Evolutionary conservation across 1,140 invertebrate species (phyloP).

Genomic region (Gonioctena quinquepunctata): DNA sequence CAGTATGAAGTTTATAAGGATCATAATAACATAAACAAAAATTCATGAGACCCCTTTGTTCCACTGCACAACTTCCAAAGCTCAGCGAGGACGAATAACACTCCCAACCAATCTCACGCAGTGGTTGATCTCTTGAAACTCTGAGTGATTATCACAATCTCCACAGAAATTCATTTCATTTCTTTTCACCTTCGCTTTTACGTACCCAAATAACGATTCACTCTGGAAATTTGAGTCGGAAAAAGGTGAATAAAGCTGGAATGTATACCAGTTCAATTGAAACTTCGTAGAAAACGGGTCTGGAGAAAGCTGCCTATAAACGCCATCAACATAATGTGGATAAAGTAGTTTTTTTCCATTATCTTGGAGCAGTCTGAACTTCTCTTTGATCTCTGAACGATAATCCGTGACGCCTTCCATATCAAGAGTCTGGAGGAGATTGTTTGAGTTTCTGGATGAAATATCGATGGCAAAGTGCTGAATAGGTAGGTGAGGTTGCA

Average conservation of each 20-base stretch:
- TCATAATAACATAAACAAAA: too few relatives aligned
- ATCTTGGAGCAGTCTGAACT: not conserved
- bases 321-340: not conserved
- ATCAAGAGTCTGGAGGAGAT: not conserved
- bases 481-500: not conserved
- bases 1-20: too few relatives aligned
- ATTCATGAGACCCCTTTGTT: too few relatives aligned
- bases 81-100: too few relatives aligned
- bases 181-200: too few relatives aligned
- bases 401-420: not conserved
- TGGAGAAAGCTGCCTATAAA: not conserved
- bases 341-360: not conserved
- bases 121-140: too few relatives aligned
- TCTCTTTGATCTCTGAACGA: not conserved
- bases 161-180: too few relatives aligned
- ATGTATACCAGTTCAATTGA: not conserved
- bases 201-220: too few relatives aligned
- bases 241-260: not conserved
- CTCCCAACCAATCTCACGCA: too few relatives aligned
- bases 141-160: too few relatives aligned
- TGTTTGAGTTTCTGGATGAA: not conserved
- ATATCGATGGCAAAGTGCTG: not conserved
- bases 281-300: not conserved
- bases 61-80: too few relatives aligned
- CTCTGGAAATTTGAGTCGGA: not conserved